Evolutionary conservation across 1,140 invertebrate species (phyloP).

Genomic region (Latrodectus geometricus): DNA sequence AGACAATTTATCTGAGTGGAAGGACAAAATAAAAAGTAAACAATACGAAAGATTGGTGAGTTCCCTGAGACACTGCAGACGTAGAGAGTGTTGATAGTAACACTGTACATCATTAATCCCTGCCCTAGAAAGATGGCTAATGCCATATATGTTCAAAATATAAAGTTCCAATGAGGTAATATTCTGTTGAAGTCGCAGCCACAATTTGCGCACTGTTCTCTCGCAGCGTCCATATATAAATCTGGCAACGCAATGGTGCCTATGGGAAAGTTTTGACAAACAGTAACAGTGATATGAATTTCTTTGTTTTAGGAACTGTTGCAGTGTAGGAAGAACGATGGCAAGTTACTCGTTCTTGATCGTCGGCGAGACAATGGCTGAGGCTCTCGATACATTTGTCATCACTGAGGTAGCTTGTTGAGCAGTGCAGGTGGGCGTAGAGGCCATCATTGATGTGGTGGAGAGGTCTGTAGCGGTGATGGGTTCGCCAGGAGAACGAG

Average conservation of each 20-base stretch:
- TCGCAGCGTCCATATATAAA: slow-evolving; percentile 23
- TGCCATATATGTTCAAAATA: slow-evolving; percentile 55
- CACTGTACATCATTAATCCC: slow-evolving; percentile 61
- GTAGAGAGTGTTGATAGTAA: slow-evolving; percentile 58
- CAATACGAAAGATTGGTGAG: slow-evolving; percentile 59
- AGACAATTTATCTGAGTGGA: slow-evolving; percentile 25
- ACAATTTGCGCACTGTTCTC: slow-evolving; percentile 20
- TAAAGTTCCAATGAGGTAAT: slow-evolving; percentile 54
- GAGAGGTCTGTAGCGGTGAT: slow-evolving; percentile 54
- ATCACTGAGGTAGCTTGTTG: slow-evolving; percentile 56
- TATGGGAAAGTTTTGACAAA: slow-evolving; percentile 25
- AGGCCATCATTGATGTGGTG: slow-evolving; percentile 29
- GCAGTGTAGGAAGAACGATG: slow-evolving; percentile 43
- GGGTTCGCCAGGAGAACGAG: slow-evolving; percentile 35
- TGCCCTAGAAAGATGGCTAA: slow-evolving; percentile 59
- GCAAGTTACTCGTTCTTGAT: slow-evolving; percentile 57
- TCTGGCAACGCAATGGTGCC: slow-evolving; percentile 8
- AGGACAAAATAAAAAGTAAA: slow-evolving; percentile 36
- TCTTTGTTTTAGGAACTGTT: slow-evolving; percentile 59
- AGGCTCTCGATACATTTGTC: slow-evolving; percentile 43
- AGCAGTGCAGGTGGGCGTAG: slow-evolving; percentile 44
- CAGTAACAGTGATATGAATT: slow-evolving; percentile 61
- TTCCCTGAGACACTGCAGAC: slow-evolving; percentile 62
- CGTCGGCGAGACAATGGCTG: slow-evolving; percentile 55
- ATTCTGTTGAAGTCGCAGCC: slow-evolving; percentile 27